Percentiles rank a stretch among this genome's conserved stretches.
These are phyloP conservation scores for Hiodon alosoides DNA, from an alignment of 2,113 vertebrate genomes.

Conservation along the genomic window DNA sequence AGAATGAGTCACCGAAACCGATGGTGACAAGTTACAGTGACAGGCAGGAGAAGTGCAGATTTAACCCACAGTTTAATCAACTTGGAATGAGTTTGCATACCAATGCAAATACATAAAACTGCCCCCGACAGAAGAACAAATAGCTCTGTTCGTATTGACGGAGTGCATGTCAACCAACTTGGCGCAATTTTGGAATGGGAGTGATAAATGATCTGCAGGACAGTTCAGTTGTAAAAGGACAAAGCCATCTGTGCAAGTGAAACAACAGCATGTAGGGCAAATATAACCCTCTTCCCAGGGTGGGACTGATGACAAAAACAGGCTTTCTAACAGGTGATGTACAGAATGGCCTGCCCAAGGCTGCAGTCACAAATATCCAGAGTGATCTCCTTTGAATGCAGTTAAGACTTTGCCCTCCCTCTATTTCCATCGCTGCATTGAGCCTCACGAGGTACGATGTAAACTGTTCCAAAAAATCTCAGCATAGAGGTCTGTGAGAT, in stretches of 20 bases:
- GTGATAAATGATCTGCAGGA: neutral
- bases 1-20: conserved; percentile 43
- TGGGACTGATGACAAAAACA: conserved; percentile 50
- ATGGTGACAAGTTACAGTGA: conserved; percentile 17
- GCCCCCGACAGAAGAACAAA: neutral
- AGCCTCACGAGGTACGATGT: conserved; percentile 16
- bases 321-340: conserved; percentile 35
- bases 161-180: neutral
- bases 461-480: neutral
- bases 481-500: neutral
- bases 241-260: neutral
- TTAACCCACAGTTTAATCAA: neutral
- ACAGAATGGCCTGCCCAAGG: conserved; percentile 26
- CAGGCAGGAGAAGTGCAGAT: neutral
- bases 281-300: conserved; percentile 25
- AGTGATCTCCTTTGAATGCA: conserved; percentile 28
- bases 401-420: neutral
- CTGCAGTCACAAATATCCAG: conserved; percentile 22
- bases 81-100: neutral
- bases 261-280: neutral
- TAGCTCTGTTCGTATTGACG: neutral
- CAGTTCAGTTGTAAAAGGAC: neutral
- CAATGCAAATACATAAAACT: neutral
- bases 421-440: conserved; percentile 1
- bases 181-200: neutral